Conservation (phyloP, 2,113 vertebrate species). For the Neolamprologus devosi region DNA sequence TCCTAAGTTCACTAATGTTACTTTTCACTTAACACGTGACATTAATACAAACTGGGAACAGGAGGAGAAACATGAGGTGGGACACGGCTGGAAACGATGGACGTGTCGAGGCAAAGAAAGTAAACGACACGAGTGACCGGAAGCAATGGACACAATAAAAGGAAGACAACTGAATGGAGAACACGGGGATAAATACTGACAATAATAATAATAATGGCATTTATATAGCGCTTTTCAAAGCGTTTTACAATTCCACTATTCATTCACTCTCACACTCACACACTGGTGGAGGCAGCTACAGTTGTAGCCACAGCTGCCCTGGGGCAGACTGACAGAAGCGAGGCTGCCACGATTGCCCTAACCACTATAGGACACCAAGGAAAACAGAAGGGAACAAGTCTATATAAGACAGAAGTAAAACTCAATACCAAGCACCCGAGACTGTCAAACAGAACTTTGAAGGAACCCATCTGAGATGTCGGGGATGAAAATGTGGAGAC, state of each 20-base stretch:
- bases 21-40: background rate
- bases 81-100: background rate
- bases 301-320: background rate
- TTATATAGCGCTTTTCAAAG: accelerated
- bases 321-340: background rate
- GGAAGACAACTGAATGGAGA: background rate
- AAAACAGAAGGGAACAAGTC: background rate
- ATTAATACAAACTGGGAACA: background rate
- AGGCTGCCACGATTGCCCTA: background rate
- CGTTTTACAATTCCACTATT: accelerated
- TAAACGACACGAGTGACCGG: background rate
- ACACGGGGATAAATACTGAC: background rate
- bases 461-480: background rate
- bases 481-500: background rate
- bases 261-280: background rate
- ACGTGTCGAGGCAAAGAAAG: background rate
- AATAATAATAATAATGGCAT: background rate
- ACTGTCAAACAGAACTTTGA: background rate
- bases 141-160: background rate
- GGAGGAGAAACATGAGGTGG: background rate
- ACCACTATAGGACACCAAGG: background rate
- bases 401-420: background rate
- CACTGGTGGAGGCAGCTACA: background rate
- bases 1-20: background rate
- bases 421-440: background rate